These are phyloP conservation scores for Rhinichthys klamathensis DNA, from an alignment of 2,113 vertebrate genomes.

Conservation along the genomic window DNA sequence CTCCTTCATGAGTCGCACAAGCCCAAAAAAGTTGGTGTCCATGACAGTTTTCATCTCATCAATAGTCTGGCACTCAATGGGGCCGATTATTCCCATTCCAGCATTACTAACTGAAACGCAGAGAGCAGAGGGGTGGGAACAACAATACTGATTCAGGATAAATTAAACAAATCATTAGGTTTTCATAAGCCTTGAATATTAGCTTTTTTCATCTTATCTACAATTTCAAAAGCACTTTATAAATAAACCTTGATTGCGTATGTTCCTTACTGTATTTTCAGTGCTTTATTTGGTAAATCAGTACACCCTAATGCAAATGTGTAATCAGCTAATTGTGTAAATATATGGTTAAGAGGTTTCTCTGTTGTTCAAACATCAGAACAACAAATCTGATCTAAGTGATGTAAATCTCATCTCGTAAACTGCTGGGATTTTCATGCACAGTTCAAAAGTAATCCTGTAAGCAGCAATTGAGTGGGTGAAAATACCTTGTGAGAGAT, in stretches of 20 bases:
- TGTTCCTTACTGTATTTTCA: too few relatives aligned
- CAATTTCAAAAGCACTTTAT: not conserved
- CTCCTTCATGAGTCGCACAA: slow-evolving; percentile 84
- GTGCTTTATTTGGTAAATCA: too few relatives aligned
- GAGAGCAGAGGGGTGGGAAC: not conserved
- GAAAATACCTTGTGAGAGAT: not conserved
- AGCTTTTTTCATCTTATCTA: too few relatives aligned
- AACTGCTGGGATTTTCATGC: not conserved
- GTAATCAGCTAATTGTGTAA: too few relatives aligned
- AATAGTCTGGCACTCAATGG: slow-evolving; percentile 84
- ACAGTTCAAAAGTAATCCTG: not conserved
- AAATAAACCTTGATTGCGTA: too few relatives aligned
- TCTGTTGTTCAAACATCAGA: too few relatives aligned
- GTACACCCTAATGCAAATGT: too few relatives aligned
- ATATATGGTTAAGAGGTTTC: too few relatives aligned
- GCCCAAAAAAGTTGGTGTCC: slow-evolving; percentile 89
- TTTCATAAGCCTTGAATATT: not conserved
- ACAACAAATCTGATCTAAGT: not conserved
- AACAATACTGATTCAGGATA: not conserved
- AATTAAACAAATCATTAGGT: not conserved
- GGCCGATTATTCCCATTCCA: slow-evolving; percentile 85
- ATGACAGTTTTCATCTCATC: slow-evolving; percentile 86
- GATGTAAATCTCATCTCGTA: not conserved
- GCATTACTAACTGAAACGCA: slow-evolving; percentile 82
- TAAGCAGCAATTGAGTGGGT: not conserved